Evolutionary conservation across 2,888 invertebrate species (phyloP), one percentile per base, ranked within the genome.

Genomic region (Bugulina stolonifera): DNA sequence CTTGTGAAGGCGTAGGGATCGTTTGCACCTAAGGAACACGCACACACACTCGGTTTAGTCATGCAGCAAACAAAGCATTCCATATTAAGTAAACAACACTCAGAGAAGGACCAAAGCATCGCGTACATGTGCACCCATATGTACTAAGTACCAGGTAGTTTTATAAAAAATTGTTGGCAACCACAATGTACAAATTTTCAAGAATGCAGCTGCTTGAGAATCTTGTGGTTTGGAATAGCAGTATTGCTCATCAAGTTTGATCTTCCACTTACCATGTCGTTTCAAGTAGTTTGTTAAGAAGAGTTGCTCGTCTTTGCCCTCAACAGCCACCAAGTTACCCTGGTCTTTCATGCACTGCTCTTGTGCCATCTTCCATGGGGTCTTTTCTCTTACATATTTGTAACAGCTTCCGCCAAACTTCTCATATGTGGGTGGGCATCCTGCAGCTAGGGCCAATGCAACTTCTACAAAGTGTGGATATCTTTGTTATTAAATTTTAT

Each of bases 281-380:
- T 54, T 70, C n/a, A 70, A 23, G 32, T 54, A 54, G 54, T 70
- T 29, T n/a, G 54, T 54, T 5, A 70, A n/a, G 43, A 70, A 35
- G 3, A 70, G 2, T 29, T 70, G 70, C 52, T 70, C 70, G 10
- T 70, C 10, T 5, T n/a, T 70, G 23, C 52, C 43, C 23, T 70
- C 70, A 54, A 70, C 43, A 23, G 70, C 54, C 52, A 70, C 70
- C 2, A 70, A 32, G 54, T 70, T 70, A n/a, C 52, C 70, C 14
- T 29, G n/a, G n/a, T 70, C 70, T 43, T 70, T 43, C 70, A 70
- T 70, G 29, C 70, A 70, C 70, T 70, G 70, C 52, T 70, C 70
- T 29, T 70, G 70, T 3, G 70, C 70, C 52, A 43, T 70, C 25
- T 70, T 70, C 70, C 70, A 70, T 54, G 23, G 23, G 23, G 54